Evolutionary conservation across 2,888 invertebrate genomes (phyloP), one percentile per base, ranked within the genome.

Genomic region (Sussaba pulchella): DNA sequence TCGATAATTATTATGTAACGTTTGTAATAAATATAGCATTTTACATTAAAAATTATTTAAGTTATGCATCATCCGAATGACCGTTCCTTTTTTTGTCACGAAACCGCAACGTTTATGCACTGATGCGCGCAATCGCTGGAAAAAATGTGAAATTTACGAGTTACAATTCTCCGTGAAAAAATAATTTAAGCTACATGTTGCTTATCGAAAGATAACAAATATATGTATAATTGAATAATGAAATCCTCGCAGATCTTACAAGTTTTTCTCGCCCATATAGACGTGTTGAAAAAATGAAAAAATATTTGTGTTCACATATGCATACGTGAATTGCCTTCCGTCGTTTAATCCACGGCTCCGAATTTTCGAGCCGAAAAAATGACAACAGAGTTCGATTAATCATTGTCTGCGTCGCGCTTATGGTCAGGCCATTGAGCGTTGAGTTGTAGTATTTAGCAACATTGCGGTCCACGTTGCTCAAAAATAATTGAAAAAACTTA

Each of bases 361-460:
- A 39, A 66, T 59, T 47, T 66, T 41, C 47, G 36, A 36, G 24
- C 41, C 41, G 74, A 66, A 63, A 69, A 54, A 26, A 52, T 39
- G 26, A 75, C 45, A 17, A 31, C 66, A 52, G 50, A 72, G 70
- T 59, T 47, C 69, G 64, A 78, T 61, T 39, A 17, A 43, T 47
- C 47, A 47, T 70, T 36, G 47, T 74, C 47, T 31, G 36, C 39
- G 14, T 39, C 45, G 63, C 64, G 14, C 26, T 75, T 54, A 19
- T 70, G 72, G 63, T 21, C 41, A 71, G 67, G 31, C 43, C 47
- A 45, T 61, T 57, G 72, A 80, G 57, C 24, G 57, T 63, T 72
- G 71, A 59, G 24, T 52, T 67, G 64, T 86, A 87, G 83, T 84
- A 85, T 78, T 85, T 87, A 85, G 81, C 70, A 54, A 74, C 70